Evolutionary conservation across 2,113 vertebrate species (phyloP), one percentile per base, ranked within the genome.

Genomic region (Microcebus ravelobensis): DNA sequence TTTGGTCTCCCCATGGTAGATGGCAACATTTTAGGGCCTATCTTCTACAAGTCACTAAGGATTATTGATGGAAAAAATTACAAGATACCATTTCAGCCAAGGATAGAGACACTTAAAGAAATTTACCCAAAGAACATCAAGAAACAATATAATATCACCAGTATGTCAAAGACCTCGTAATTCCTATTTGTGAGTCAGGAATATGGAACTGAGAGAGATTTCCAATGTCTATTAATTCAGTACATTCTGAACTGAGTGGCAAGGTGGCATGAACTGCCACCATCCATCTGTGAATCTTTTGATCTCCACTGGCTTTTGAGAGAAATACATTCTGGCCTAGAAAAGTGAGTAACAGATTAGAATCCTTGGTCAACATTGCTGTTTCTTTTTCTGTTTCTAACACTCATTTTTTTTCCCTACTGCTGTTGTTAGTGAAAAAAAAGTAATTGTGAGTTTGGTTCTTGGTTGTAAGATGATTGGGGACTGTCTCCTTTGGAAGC

Each of bases 141-240:
- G 97, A 96, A 98, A 96, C 82, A 84, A 87, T 98, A 97, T 96
- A 95, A 87, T 79, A 96, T 86, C 96, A 96, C 79, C 93, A 96
- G 71, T 65, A 96, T n/a, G 74, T 98, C 96, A 97, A 97, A 97
- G 74, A 0, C 0, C 96, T 94, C 65, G 0, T 97, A 98, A 98
- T 98, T 96, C 93, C 96, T 95, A 87, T 97, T 94, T 95, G 80
- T 95, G 85, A 98, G 92, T 90, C 39, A 45, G 96, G 95, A 97
- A 86, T 97, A 98, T 96, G 48, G 97, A 98, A 98, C 97, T 81
- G 63, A 96, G 95, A 89, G 48, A 97, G 23, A 25, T 73, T 98
- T 97, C 97, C 71, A 93, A 95, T 57, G 89, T 92, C 61, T 71
- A 79, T 96, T 97, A 98, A 84, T 96, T 87, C 76, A 91, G 81